phyloP scores from a whole-genome alignment of 2,113 vertebrate genomes.

The Miniopterus natalensis region DNA sequence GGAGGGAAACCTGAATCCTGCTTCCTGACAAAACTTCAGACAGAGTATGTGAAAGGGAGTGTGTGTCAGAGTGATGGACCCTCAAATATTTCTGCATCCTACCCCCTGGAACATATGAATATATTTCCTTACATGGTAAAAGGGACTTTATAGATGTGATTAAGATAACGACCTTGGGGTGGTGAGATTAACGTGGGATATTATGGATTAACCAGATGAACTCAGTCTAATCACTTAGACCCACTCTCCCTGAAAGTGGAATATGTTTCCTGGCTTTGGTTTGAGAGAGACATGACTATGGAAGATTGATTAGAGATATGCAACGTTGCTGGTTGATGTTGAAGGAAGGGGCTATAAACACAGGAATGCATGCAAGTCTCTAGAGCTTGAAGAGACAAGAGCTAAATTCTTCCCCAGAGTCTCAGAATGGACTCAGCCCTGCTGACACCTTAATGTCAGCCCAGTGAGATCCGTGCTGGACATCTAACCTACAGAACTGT shows the following conservation, averaged over 20 bases:
- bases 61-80: too few species aligned
- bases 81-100: background rate
- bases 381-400: too few species aligned
- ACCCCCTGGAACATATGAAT: too few species aligned
- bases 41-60: background rate
- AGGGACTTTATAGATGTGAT: background rate
- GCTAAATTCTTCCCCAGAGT: too few species aligned
- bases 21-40: background rate
- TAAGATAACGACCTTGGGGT: background rate
- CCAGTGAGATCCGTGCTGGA: background rate
- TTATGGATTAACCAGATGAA: background rate
- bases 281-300: too few species aligned
- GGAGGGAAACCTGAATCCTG: background rate
- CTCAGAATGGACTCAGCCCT: background rate
- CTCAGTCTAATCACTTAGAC: background rate
- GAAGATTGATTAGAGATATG: too few species aligned
- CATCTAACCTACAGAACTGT: too few species aligned
- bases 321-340: too few species aligned
- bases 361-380: too few species aligned
- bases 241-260: background rate
- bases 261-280: too few species aligned
- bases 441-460: background rate
- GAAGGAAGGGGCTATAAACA: too few species aligned
- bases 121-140: background rate
- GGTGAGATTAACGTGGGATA: background rate